These are phyloP conservation scores for Bettongia penicillata DNA, from an alignment of 2,113 vertebrate genomes.

Conservation along the genomic window DNA sequence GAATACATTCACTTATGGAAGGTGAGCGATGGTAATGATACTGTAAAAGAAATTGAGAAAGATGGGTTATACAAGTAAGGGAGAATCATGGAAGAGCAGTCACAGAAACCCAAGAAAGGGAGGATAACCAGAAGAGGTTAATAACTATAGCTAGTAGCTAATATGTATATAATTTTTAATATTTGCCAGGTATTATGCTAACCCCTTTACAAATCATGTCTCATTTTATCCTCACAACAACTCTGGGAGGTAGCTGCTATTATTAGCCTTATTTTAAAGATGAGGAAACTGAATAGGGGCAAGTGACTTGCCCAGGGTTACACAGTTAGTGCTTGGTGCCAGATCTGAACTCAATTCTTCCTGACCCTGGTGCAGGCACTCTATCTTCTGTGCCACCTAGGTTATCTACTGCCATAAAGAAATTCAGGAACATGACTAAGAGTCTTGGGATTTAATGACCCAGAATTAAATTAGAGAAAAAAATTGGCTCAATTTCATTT, in stretches of 20 bases:
- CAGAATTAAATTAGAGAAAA: no score
- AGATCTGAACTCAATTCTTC: background rate
- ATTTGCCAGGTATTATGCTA: background rate
- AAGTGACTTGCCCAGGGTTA: background rate
- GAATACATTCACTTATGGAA: background rate
- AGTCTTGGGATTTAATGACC: no score
- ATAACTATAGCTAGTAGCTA: background rate
- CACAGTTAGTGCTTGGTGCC: background rate
- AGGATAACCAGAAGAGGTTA: background rate
- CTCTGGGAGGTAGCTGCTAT: background rate
- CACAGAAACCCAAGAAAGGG: background rate
- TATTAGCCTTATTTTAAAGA: background rate
- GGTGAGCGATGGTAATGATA: background rate
- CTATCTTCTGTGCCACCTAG: no score
- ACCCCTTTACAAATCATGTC: background rate
- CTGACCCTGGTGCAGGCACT: no score
- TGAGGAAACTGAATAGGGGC: background rate
- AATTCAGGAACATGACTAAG: background rate
- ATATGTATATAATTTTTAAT: background rate
- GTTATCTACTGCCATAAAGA: background rate
- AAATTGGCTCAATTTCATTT: no score
- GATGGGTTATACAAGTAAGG: background rate
- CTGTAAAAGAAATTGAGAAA: background rate
- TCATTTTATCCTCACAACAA: background rate
- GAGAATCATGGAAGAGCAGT: background rate